Conservation (phyloP, 2,888 invertebrate genomes). For the Neuroscelio doddi region DNA sequence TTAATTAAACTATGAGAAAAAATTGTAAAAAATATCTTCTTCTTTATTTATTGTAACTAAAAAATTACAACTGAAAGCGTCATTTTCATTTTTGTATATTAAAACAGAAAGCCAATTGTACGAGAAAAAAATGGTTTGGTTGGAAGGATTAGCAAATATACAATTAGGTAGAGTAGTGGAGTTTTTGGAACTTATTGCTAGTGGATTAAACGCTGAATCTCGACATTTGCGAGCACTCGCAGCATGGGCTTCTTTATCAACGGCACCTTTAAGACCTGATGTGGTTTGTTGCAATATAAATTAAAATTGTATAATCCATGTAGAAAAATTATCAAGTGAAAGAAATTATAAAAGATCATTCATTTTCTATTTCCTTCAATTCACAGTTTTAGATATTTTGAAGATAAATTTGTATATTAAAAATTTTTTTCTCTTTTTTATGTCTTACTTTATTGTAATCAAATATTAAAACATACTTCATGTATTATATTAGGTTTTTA, state of each 20-base stretch:
- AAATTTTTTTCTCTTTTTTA: not conserved
- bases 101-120: conserved; percentile 79
- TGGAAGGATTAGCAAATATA: conserved; percentile 81
- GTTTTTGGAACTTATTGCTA: conserved; percentile 71
- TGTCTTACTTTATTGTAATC: no score
- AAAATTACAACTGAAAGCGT: no score
- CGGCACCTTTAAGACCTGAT: conserved; percentile 73
- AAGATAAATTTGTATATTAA: not conserved
- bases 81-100: conserved; percentile 14
- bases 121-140: conserved; percentile 80
- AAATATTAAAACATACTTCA: no score
- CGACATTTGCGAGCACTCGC: conserved; percentile 81
- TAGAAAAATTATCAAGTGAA: no score
- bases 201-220: conserved; percentile 65
- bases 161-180: conserved; percentile 75
- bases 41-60: no score
- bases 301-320: no score
- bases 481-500: no score
- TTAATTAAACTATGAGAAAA: no score
- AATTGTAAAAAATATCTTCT: no score
- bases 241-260: conserved; percentile 76
- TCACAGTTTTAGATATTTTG: no score
- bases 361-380: no score
- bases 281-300: conserved; percentile 65
- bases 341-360: no score